Evolutionary conservation across 2,113 vertebrate genomes (phyloP), one percentile per base, ranked within the genome.

Genomic region (Perccottus glenii): DNA sequence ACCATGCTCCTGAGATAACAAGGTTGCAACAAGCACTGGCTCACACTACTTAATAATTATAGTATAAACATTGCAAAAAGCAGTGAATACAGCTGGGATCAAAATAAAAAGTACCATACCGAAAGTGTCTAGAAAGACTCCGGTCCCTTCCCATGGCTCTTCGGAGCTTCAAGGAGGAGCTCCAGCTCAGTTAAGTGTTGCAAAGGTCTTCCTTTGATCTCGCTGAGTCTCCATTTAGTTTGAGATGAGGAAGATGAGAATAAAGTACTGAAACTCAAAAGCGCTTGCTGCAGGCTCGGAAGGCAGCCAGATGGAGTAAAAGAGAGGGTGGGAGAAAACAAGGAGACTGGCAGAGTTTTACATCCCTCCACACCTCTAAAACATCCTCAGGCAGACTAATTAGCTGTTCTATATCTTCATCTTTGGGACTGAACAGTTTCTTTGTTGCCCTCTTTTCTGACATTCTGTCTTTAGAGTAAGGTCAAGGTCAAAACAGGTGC

Each of bases 91-190:
- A 62, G 44, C 63, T 33, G 33, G 77, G 50, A 82, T 78, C 55
- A 73, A 80, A 85, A n/a, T 5, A 77, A 14, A 81, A 81, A 75
- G 48, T 19, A 40, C 69, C 93, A 6, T 96, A 98, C 96, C 96
- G 93, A 95, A 97, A 96, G 91, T 94, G 95, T 84, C 94, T 94
- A 79, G 95, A 94, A 92, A 97, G 94, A 83, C 90, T 95, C 88
- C 93, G 94, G 85, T 96, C 95, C 84, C 95, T 94, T 82, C 95
- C 95, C 96, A 98, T 98, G 90, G 92, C 89, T 91, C 78, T 73
- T 75, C 73, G 2, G 73, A 70, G 78, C 79, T 85, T 63, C 68
- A 46, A 82, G 77, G 82, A 83, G 77, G 81, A 58, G 75, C 62
- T 67, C 68, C 55, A 60, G 66, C 66, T 87, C 78, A 76, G 76